Evolutionary conservation across 1,140 invertebrate genomes (phyloP).

Genomic region (Hycleus cichorii): DNA sequence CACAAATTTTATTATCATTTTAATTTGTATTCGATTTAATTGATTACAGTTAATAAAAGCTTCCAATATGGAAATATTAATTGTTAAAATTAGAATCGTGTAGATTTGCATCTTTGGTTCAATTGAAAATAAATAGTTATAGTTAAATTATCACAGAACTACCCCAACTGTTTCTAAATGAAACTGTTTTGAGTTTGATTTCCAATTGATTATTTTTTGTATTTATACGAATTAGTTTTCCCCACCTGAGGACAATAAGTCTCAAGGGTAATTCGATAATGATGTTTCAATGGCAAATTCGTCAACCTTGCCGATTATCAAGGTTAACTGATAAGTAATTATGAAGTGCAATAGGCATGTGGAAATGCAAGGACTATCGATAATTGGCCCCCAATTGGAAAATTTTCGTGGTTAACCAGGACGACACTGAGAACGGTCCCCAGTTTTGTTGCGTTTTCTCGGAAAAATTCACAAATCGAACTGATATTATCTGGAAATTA

Average conservation of each 20-base stretch:
- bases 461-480: too few relatives aligned
- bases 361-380: conserved; percentile 6
- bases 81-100: neutral
- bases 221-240: conserved; percentile 6
- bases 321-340: conserved; percentile 21
- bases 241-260: conserved; percentile 7
- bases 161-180: neutral
- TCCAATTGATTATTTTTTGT: conserved; percentile 15
- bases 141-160: conserved; percentile 1
- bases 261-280: conserved; percentile 29
- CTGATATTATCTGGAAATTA: too few relatives aligned
- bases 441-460: too few relatives aligned
- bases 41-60: too few relatives aligned
- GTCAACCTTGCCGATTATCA: conserved; percentile 26
- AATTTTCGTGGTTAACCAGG: too few relatives aligned
- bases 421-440: too few relatives aligned
- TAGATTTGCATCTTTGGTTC: conserved; percentile 1
- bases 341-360: conserved; percentile 11
- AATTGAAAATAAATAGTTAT: neutral
- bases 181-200: conserved; percentile 16
- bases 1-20: neutral
- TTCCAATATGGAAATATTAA: too few relatives aligned
- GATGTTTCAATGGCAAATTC: conserved; percentile 22
- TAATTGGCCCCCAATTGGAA: too few relatives aligned
- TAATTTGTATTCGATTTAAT: too few relatives aligned